Evolutionary conservation across 2,797 vertebrate genomes (phyloP).

Genomic region (Melanotaenia parkinsoni): DNA sequence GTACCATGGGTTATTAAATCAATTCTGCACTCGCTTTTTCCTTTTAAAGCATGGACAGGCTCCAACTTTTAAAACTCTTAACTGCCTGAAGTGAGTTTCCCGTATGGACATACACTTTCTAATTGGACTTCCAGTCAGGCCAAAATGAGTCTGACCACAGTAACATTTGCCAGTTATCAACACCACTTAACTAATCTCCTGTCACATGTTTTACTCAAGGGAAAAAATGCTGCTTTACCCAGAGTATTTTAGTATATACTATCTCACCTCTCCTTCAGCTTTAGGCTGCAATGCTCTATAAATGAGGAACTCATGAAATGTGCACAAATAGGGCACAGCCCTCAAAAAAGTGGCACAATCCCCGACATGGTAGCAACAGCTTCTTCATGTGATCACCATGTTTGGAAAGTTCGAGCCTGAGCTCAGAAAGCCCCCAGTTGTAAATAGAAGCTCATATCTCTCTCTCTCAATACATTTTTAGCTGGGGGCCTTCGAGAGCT

Average conservation of each 20-base stretch:
- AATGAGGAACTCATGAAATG: background rate
- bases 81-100: constrained; percentile 36
- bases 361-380: constrained; percentile 11
- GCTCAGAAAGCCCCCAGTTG: constrained; percentile 34
- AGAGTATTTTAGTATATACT: constrained; percentile 13
- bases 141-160: constrained; percentile 34
- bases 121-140: constrained; percentile 55
- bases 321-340: constrained; percentile 47
- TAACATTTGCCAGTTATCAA: constrained; percentile 25
- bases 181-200: constrained; percentile 53
- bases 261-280: background rate
- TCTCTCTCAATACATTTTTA: constrained; percentile 60
- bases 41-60: constrained; percentile 23
- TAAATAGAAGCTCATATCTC: constrained; percentile 44
- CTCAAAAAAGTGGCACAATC: constrained; percentile 49
- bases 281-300: constrained; percentile 1
- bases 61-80: constrained; percentile 49
- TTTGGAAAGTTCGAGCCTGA: constrained; percentile 39
- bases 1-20: constrained; percentile 37
- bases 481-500: constrained; percentile 46
- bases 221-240: constrained; percentile 16
- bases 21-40: constrained; percentile 17
- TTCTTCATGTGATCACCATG: constrained; percentile 27
- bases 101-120: constrained; percentile 34
- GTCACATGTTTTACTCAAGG: constrained; percentile 30